Evolutionary conservation across 2,888 invertebrate genomes (phyloP).

Genomic region (Drosophila subquinaria): DNA sequence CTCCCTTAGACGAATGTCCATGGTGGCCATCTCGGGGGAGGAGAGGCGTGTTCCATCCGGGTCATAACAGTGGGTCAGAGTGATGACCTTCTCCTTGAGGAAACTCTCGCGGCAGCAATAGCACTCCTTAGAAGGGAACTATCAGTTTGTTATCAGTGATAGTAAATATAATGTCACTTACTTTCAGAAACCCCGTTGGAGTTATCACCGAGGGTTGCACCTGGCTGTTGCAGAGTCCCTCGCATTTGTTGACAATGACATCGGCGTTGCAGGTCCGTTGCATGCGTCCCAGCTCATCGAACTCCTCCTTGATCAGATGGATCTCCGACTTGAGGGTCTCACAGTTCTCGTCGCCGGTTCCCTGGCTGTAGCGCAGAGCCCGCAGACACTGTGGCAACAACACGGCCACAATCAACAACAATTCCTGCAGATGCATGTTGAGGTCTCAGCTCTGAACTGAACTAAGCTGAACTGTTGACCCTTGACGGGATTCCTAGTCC

Average conservation of each 20-base stretch:
- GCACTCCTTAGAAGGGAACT: constrained; percentile 89
- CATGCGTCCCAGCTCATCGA: constrained; percentile 93
- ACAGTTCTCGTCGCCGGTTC: constrained; percentile 90
- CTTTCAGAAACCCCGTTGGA: constrained; percentile 94
- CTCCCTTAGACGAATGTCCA: constrained; percentile 94
- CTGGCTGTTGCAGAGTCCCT: constrained; percentile 96
- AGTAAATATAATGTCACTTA: constrained; percentile 45
- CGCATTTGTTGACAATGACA: constrained; percentile 96
- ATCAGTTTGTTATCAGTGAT: background rate
- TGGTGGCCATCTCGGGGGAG: constrained; percentile 89
- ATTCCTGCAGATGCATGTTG: constrained; percentile 65
- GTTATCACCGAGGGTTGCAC: constrained; percentile 96
- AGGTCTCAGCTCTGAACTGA: constrained; percentile 41
- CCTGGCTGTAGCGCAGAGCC: constrained; percentile 81
- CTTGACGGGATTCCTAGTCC: constrained; percentile 6
- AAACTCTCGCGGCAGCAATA: constrained; percentile 96
- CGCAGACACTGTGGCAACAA: constrained; percentile 52
- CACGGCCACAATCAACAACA: constrained; percentile 60
- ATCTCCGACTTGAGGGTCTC: constrained; percentile 95
- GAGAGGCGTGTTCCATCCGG: constrained; percentile 93
- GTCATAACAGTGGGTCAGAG: constrained; percentile 94
- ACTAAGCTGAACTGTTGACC: constrained; percentile 54
- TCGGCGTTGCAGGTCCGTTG: constrained; percentile 95
- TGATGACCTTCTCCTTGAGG: constrained; percentile 92
- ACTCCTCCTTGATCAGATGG: constrained; percentile 96